Evolutionary conservation across 2,113 vertebrate species (phyloP).

Genomic region (Elachura formosa): DNA sequence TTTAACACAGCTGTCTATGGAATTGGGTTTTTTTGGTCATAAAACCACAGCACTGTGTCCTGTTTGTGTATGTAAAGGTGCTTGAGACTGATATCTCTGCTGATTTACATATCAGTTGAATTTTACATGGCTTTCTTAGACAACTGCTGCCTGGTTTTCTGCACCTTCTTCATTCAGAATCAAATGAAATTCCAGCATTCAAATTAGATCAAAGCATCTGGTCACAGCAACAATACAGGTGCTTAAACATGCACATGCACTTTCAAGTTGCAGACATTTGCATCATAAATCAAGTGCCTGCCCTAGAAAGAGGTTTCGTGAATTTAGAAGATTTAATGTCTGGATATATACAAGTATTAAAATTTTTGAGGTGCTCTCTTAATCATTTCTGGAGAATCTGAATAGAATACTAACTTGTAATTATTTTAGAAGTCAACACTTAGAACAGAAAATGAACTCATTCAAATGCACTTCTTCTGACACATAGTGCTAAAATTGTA

Average conservation of each 20-base stretch:
- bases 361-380: background rate
- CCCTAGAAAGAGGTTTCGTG: background rate
- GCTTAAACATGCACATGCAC: background rate
- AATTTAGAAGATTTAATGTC: background rate
- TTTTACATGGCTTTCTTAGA: background rate
- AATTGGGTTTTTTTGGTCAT: background rate
- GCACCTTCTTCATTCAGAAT: background rate
- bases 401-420: background rate
- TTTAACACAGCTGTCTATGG: background rate
- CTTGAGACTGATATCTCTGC: background rate
- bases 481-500: background rate
- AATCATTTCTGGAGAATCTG: background rate
- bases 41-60: background rate
- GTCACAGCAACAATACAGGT: background rate
- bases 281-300: background rate
- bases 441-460: background rate
- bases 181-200: background rate
- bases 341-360: background rate
- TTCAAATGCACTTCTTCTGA: background rate
- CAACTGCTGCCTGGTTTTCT: background rate
- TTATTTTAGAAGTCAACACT: background rate
- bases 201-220: background rate
- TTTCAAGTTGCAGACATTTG: background rate
- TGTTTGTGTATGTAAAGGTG: background rate
- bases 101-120: background rate